Conservation (phyloP, 2,888 invertebrate genomes). For the Argyresthia albistria region DNA sequence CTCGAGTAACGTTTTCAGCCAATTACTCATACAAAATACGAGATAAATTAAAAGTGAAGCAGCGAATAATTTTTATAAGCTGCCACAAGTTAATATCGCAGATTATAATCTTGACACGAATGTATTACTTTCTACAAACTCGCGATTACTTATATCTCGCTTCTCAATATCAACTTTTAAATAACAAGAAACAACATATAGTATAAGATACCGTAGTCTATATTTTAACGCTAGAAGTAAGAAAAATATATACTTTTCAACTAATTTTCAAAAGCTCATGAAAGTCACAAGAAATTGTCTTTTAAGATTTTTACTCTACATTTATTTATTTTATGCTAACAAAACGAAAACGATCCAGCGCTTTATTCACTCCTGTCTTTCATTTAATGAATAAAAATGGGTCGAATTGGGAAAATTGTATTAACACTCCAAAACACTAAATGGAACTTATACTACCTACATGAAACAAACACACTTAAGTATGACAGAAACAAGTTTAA, state of each 20-base stretch:
- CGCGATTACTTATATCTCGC: too few species aligned
- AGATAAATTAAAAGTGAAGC: too few species aligned
- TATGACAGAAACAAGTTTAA: conserved; percentile 37
- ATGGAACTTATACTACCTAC: conserved; percentile 25
- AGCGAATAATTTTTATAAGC: too few species aligned
- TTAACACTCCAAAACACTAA: not conserved
- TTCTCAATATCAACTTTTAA: not conserved
- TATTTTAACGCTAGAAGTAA: conserved; percentile 50
- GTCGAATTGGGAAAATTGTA: not conserved
- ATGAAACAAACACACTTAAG: conserved; percentile 31
- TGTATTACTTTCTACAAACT: too few species aligned
- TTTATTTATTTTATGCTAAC: conserved; percentile 20
- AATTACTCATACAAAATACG: too few species aligned
- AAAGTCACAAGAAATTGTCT: conserved; percentile 65
- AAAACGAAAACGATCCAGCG: conserved; percentile 38
- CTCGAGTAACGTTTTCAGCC: too few species aligned
- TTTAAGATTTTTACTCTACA: conserved; percentile 43
- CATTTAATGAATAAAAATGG: not conserved
- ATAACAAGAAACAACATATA: not conserved
- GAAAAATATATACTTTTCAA: conserved; percentile 62
- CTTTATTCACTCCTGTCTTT: conserved; percentile 9
- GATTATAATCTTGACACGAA: too few species aligned
- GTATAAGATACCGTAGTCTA: conserved; percentile 23
- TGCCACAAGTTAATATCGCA: too few species aligned
- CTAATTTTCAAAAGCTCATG: conserved; percentile 67